Evolutionary conservation across 2,797 vertebrate species (phyloP), one percentile per base, ranked within the genome.

Genomic region (Paedocypris micromegethes): DNA sequence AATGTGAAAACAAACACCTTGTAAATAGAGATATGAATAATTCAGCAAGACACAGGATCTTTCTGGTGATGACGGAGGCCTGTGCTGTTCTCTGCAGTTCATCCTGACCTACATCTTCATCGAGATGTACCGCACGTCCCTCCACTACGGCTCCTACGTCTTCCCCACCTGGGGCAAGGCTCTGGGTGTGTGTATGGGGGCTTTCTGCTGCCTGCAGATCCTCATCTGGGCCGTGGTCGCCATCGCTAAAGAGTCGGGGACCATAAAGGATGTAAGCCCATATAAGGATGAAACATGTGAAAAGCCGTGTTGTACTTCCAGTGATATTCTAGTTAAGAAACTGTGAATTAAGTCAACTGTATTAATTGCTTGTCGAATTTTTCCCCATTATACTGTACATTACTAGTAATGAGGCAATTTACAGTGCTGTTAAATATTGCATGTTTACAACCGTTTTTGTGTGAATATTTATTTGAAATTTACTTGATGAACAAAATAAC

Each of bases 51-150:
- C 69, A 81, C 69, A 72, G 71, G 69, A 74, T 80, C 79, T 71
- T 68, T 59, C 43, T 47, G 48, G 39, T 56, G 52, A 47, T 49
- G 9, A 54, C 41, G 40, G 54, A 62, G 50, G 23, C 6, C 40
- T 66, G 9, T 68, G 7, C 9, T 23, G 43, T 5, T 52, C 2
- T 46, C 7, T 77, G 38, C 68, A 92, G 91, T 90, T 92, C 76
- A 90, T 89, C 64, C 83, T 94, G 76, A 82, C 87, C 69, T 92
- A 90, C 76, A 85, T 92, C 77, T 92, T 92, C 82, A 87, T 93
- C 40, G 91, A 93, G 78, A 90, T 92, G 86, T 90, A 90, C 80
- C 83, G 81, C 54, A 88, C 88, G 0, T 51, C 87, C 0, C 87
- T 93, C 50, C 78, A 37, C 37, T 92, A 93, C 0, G 91, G 91